Conservation (phyloP, 1,140 invertebrate species). For the Trypoxylus dichotomus region DNA sequence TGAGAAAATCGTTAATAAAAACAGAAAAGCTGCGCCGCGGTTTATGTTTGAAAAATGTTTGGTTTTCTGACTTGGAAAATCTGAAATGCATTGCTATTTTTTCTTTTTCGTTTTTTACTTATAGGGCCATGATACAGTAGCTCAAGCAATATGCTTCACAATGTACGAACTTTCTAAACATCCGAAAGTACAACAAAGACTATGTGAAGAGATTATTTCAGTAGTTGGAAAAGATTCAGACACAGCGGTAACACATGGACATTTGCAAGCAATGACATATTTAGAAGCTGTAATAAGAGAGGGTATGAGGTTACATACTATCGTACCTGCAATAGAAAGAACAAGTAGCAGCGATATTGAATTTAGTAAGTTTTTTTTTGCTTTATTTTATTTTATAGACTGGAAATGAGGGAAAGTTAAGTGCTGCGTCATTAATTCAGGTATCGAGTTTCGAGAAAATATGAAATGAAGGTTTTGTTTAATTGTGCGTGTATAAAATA, state of each 20-base stretch:
- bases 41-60: too few species aligned
- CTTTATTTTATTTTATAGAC: too few species aligned
- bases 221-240: constrained; percentile 55
- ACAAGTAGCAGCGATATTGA: constrained; percentile 61
- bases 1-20: too few species aligned
- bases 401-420: too few species aligned
- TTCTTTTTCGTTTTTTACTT: too few species aligned
- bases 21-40: too few species aligned
- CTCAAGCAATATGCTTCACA: neutral
- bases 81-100: too few species aligned
- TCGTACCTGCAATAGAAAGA: constrained; percentile 71
- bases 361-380: constrained; percentile 62
- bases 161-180: neutral
- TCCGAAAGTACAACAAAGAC: neutral
- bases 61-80: too few species aligned
- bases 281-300: constrained; percentile 75
- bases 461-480: too few species aligned
- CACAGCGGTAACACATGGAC: constrained; percentile 53
- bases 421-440: too few species aligned
- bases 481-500: too few species aligned
- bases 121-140: constrained; percentile 14
- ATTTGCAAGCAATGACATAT: constrained; percentile 70
- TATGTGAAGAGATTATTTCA: constrained; percentile 59
- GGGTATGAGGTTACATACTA: constrained; percentile 67
- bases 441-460: too few species aligned